phyloP scores from a whole-genome alignment of 2,113 vertebrate species.

The Podilymbus podiceps region DNA sequence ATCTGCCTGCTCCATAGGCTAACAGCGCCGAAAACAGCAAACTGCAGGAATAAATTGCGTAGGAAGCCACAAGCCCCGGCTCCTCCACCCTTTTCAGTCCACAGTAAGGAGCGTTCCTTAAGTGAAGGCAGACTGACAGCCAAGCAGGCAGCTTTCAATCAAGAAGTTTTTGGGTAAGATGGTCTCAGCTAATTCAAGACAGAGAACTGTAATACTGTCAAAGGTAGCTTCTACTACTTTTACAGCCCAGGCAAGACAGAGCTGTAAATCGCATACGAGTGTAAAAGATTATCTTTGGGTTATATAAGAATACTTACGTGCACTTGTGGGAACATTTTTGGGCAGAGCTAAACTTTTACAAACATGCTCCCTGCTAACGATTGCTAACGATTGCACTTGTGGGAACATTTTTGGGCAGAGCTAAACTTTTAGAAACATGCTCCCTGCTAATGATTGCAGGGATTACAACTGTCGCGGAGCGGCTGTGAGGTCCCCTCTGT shows the following conservation, averaged over 20 bases:
- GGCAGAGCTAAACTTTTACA: neutral
- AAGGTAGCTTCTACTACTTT: neutral
- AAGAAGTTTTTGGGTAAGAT: neutral
- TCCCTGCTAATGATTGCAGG: neutral
- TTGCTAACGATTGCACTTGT: accelerated
- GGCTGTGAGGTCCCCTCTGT: neutral
- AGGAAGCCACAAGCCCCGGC: neutral
- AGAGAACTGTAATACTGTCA: neutral
- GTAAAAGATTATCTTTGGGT: no score
- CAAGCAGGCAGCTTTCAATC: neutral
- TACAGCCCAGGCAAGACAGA: neutral
- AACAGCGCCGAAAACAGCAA: neutral
- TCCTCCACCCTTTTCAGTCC: neutral
- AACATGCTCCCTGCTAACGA: neutral
- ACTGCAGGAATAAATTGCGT: neutral
- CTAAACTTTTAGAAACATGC: neutral
- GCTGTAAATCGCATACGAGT: accelerated
- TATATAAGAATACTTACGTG: accelerated
- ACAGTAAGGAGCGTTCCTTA: neutral
- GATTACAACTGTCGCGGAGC: accelerated
- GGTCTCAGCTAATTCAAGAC: neutral
- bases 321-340: neutral
- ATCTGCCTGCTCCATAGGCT: neutral
- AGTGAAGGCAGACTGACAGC: neutral
- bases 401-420: neutral